phyloP scores from a whole-genome alignment of 2,888 invertebrate species.

The Alcis repandata region DNA sequence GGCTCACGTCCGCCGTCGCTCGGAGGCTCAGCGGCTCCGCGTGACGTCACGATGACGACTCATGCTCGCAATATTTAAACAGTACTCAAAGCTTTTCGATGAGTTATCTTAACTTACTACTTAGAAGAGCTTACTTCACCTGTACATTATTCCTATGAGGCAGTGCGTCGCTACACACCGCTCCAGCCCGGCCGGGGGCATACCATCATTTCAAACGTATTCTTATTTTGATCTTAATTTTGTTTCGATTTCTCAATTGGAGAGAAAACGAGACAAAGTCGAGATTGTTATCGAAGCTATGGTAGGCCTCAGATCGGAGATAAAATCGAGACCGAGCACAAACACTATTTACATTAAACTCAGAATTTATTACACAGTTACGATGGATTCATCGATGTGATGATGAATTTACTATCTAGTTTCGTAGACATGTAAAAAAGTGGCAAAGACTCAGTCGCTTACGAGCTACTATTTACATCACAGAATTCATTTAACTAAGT shows the following conservation, averaged over 20 bases:
- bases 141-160: slow-evolving; percentile 14
- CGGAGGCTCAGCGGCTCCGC: neutral
- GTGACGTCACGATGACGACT: neutral
- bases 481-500: slow-evolving; percentile 53
- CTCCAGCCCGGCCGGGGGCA: too few species aligned
- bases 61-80: slow-evolving; percentile 12
- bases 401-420: slow-evolving; percentile 62
- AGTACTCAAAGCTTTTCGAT: slow-evolving; percentile 12
- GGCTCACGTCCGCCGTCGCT: neutral
- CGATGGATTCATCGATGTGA: slow-evolving; percentile 65
- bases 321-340: slow-evolving; percentile 65
- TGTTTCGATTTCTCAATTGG: neutral
- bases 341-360: slow-evolving; percentile 76
- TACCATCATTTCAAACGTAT: too few species aligned
- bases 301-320: slow-evolving; percentile 27
- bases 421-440: slow-evolving; percentile 84
- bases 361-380: slow-evolving; percentile 66
- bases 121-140: slow-evolving; percentile 19
- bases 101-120: slow-evolving; percentile 10
- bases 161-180: too few species aligned
- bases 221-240: too few species aligned
- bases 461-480: slow-evolving; percentile 80
- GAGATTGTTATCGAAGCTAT: neutral
- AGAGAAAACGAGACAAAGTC: neutral
- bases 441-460: slow-evolving; percentile 84